Conservation (phyloP, 2,888 invertebrate species). For the Diabrotica balteata region DNA sequence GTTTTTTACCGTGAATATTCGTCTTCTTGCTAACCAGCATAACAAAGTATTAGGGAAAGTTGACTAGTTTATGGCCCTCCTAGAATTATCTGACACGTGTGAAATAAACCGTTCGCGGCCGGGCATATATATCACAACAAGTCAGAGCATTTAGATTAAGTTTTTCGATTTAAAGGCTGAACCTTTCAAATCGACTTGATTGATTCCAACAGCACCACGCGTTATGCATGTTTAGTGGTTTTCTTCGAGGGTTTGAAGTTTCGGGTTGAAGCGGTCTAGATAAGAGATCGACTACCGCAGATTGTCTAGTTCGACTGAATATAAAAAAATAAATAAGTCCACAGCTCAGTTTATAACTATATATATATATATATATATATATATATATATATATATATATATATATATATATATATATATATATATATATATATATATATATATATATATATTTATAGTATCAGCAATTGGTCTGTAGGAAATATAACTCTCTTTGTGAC, state of each 20-base stretch:
- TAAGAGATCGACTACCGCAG: constrained; percentile 1
- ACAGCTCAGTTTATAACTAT: too few relatives aligned
- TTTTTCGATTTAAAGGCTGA: constrained; percentile 50
- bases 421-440: too few relatives aligned
- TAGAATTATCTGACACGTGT: constrained; percentile 53
- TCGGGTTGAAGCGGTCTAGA: neutral
- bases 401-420: too few relatives aligned
- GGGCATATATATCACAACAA: constrained; percentile 52
- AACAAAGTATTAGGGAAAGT: constrained; percentile 50
- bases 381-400: too few relatives aligned
- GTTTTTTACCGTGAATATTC: too few relatives aligned
- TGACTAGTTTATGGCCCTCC: constrained; percentile 51
- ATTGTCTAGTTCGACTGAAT: neutral
- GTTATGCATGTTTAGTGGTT: constrained; percentile 49
- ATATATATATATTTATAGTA: too few relatives aligned
- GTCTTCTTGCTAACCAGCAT: constrained; percentile 31
- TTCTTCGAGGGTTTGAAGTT: constrained; percentile 21
- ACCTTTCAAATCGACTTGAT: constrained; percentile 52
- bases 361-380: too few relatives aligned
- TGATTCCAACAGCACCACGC: constrained; percentile 51
- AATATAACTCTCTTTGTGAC: too few relatives aligned
- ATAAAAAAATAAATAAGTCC: too few relatives aligned
- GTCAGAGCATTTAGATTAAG: constrained; percentile 53
- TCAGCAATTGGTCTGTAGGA: too few relatives aligned
- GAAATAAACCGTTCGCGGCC: constrained; percentile 52